Conservation (phyloP, 2,113 vertebrate genomes). For the Anguilla rostrata region DNA sequence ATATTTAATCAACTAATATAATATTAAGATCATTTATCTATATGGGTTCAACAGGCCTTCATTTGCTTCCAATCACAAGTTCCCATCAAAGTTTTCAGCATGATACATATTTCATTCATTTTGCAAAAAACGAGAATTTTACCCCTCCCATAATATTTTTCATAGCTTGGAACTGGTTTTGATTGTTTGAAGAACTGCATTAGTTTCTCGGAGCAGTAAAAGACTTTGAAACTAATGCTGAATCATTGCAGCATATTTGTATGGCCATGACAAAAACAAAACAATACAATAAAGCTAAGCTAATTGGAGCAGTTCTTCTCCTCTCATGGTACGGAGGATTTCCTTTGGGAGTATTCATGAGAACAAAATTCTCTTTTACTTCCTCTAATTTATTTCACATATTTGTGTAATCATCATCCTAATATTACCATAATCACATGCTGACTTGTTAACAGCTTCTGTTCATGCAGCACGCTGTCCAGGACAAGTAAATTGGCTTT, state of each 20-base stretch:
- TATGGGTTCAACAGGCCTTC: no score
- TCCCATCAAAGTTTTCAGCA: not conserved
- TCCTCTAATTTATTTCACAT: constrained; percentile 44
- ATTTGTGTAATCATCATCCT: constrained; percentile 43
- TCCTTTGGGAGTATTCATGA: constrained; percentile 25
- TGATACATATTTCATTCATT: not conserved
- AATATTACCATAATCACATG: constrained; percentile 55
- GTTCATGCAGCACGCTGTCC: constrained; percentile 42
- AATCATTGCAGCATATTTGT: not conserved
- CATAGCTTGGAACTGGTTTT: not conserved
- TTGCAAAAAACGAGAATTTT: no score
- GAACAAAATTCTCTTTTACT: constrained; percentile 40
- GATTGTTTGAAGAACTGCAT: not conserved
- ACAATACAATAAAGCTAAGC: not conserved
- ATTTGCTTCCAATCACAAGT: no score
- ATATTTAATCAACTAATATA: no score
- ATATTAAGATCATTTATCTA: no score
- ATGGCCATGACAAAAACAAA: not conserved
- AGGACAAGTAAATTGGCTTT: constrained; percentile 31
- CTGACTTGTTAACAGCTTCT: constrained; percentile 48
- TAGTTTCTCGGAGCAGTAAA: not conserved
- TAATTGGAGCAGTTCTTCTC: not conserved
- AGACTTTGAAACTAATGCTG: not conserved
- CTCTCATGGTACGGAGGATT: constrained; percentile 3
- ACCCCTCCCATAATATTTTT: not conserved